Evolutionary conservation across 2,113 vertebrate species (phyloP), one percentile per base, ranked within the genome.

Genomic region (Peromyscus polionotus): DNA sequence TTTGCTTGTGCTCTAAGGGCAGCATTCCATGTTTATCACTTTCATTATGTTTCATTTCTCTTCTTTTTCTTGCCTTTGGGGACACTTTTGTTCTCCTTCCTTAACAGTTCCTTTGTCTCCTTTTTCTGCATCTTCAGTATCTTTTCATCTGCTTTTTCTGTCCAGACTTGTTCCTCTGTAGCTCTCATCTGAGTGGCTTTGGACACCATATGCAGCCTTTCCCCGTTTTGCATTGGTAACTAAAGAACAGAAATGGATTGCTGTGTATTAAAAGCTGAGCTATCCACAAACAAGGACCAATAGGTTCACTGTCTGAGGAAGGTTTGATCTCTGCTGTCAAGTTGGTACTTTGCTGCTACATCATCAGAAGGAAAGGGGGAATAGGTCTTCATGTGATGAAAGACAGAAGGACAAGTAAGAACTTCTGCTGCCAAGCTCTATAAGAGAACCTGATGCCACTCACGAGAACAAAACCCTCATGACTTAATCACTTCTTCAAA

Each of bases 61-160:
- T 96, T 96, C 57, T 94, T 70, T 70, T 63, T 75, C 68, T 81
- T 73, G 65, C 42, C 72, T 91, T n/a, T 33, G 19, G 61, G 39
- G 57, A 59, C 45, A 68, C 77, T 10, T 48, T 72, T 68, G 65
- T 92, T 54, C 54, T 88, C 68, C 80, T 94, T 93, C 33, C 36
- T 93, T 22, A 48, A 8, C 4, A 2, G 24, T 63, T 42, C 54
- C 19, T 90, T 33, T 7, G 36, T 59, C 48, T 90, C 11, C 59
- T 95, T 92, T 92, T 95, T 28, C 79, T 73, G 59, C 80, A 80
- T 95, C 57, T 3, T 87, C 11, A 11, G 84, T 26, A 26, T 76
- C 39, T 33, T 91, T 24, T 70, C 75, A 54, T 16, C 75, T 88
- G 65, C 28, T 36, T 51, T 86, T 63, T 88, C n/a, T 90, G 48